Evolutionary conservation across 23 tunicate genomes (phyloP).

Genomic region (Clavelina lepadiformis): DNA sequence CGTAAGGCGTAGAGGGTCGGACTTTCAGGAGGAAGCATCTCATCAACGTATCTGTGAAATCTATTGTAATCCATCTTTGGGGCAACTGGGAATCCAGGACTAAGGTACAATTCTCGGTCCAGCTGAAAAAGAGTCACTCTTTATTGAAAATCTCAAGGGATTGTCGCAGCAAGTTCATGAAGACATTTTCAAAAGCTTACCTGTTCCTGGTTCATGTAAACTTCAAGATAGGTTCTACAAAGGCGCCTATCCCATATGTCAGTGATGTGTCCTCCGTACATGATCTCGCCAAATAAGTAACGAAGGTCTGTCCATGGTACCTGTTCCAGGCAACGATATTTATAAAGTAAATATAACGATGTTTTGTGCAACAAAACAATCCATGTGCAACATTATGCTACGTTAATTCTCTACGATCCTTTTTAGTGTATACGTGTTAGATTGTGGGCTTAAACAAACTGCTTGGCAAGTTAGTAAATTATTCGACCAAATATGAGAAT

Average conservation of each 20-base stretch:
- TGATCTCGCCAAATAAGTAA: constrained; percentile 84
- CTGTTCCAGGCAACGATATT: no score
- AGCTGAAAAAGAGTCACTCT: constrained; percentile 34
- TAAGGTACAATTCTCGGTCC: constrained; percentile 59
- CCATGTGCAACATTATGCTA: no score
- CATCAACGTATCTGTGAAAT: constrained; percentile 82
- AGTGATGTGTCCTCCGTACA: constrained; percentile 95
- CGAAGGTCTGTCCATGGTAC: constrained; percentile 96
- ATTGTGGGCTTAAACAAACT: no score
- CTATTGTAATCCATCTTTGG: constrained; percentile 83
- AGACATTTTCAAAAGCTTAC: no score
- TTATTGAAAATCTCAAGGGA: no score
- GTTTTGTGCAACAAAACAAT: no score
- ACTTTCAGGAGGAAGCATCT: constrained; percentile 89
- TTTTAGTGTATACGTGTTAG: no score
- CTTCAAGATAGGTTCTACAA: constrained; percentile 84
- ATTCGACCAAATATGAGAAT: no score
- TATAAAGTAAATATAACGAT: no score
- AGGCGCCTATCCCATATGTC: constrained; percentile 88
- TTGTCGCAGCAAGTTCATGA: no score
- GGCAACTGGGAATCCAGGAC: constrained; percentile 86
- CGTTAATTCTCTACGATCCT: no score
- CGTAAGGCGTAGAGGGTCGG: constrained; percentile 77
- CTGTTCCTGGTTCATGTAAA: constrained; percentile 86
- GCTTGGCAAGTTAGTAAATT: no score